These are phyloP conservation scores for Hormaphis cornu DNA, from an alignment of 1,140 invertebrate genomes.

Conservation along the genomic window DNA sequence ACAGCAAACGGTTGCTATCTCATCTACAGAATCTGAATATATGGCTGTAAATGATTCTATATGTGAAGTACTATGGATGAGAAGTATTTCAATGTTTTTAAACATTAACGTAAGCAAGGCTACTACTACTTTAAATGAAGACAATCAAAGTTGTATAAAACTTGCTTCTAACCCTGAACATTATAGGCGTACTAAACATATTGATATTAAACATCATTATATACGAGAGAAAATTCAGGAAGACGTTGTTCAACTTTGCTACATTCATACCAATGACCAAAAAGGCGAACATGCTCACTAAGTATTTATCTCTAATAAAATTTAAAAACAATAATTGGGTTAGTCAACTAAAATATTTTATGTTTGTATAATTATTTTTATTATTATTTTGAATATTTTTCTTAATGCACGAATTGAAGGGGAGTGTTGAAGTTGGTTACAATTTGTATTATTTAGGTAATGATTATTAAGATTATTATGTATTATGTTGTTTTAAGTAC, in stretches of 20 bases:
- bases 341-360: neutral
- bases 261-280: conserved; percentile 22
- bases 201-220: conserved; percentile 35
- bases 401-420: neutral
- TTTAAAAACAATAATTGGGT: neutral
- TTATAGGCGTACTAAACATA: neutral
- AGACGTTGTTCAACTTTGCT: conserved; percentile 8
- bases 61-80: neutral
- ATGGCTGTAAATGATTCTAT: neutral
- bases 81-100: neutral
- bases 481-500: too few species aligned
- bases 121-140: neutral
- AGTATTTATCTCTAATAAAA: neutral
- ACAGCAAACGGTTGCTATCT: neutral
- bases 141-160: neutral
- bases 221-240: conserved; percentile 27
- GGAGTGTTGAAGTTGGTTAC: neutral
- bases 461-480: too few species aligned
- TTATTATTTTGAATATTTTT: neutral
- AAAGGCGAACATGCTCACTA: conserved; percentile 34
- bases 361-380: neutral
- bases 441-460: too few species aligned
- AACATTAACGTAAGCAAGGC: neutral
- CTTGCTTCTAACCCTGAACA: neutral
- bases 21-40: neutral